Conservation (phyloP, 1,140 invertebrate species). For the Musca domestica region DNA sequence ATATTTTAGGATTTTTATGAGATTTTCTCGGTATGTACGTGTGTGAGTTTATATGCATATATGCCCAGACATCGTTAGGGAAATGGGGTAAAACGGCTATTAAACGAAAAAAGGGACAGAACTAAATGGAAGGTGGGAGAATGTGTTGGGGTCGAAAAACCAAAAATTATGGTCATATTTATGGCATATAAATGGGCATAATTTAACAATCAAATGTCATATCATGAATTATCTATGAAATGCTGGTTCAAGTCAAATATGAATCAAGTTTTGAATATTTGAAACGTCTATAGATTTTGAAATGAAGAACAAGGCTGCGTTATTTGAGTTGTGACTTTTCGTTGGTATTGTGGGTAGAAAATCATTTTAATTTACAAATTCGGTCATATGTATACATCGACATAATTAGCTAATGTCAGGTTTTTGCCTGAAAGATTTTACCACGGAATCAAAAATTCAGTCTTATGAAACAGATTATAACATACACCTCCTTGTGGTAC, state of each 20-base stretch:
- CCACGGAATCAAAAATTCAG: too few relatives aligned
- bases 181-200: conserved; percentile 1
- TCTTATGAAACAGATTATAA: too few relatives aligned
- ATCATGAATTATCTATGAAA: conserved; percentile 4
- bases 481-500: too few relatives aligned
- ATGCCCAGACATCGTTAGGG: not conserved
- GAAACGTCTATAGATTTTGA: too few relatives aligned
- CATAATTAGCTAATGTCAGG: too few relatives aligned
- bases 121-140: not conserved
- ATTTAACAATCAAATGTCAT: conserved; percentile 14
- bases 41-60: not conserved
- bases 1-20: conserved; percentile 18
- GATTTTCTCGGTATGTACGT: not conserved
- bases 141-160: not conserved
- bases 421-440: too few relatives aligned
- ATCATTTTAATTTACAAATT: too few relatives aligned
- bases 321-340: too few relatives aligned
- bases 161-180: conserved; percentile 5
- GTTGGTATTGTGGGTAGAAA: too few relatives aligned
- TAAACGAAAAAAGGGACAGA: not conserved
- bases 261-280: too few relatives aligned
- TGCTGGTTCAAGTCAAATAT: not conserved
- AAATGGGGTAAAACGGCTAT: not conserved
- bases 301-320: too few relatives aligned
- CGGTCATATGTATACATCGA: too few relatives aligned